A percentile compares a stretch with the other conserved stretches of the same genome.
phyloP scores from a whole-genome alignment of 2,888 invertebrate genomes.

The Apotomis betuletana region DNA sequence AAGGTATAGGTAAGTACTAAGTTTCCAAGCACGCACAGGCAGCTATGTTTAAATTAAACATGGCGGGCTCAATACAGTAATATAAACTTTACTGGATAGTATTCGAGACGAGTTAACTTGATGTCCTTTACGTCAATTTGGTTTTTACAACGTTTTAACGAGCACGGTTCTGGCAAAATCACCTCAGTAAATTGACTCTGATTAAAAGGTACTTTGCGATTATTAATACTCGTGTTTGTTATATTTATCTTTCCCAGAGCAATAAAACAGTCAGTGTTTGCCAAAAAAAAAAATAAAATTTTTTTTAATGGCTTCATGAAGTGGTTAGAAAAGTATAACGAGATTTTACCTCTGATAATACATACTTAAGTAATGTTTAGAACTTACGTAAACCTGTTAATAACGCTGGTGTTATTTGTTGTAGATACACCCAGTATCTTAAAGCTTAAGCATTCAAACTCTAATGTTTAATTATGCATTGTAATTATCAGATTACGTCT shows the following conservation, averaged over 20 bases:
- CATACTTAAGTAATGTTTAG: too few species aligned
- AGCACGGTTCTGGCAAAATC: not conserved
- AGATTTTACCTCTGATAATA: too few species aligned
- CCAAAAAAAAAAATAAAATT: not conserved
- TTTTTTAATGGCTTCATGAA: too few species aligned
- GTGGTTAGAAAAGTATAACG: too few species aligned
- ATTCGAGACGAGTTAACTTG: not conserved
- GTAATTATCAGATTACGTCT: too few species aligned
- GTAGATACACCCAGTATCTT: too few species aligned
- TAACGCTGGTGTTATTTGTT: too few species aligned
- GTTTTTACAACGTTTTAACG: not conserved
- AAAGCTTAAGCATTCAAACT: too few species aligned
- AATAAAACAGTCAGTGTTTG: not conserved
- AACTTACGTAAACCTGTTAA: too few species aligned
- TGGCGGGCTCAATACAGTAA: not conserved
- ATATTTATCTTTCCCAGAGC: not conserved
- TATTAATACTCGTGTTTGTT: not conserved
- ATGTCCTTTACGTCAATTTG: constrained; percentile 5
- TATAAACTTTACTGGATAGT: not conserved
- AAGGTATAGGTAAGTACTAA: constrained; percentile 52
- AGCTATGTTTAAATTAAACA: constrained; percentile 18
- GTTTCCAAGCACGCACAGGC: constrained; percentile 31
- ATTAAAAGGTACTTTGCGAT: not conserved
- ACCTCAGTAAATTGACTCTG: not conserved
- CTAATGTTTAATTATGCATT: too few species aligned